Percentiles rank a stretch among this genome's conserved stretches.
These are phyloP conservation scores for Aporophyla nigra DNA, from an alignment of 2,888 invertebrate species.

Conservation along the genomic window DNA sequence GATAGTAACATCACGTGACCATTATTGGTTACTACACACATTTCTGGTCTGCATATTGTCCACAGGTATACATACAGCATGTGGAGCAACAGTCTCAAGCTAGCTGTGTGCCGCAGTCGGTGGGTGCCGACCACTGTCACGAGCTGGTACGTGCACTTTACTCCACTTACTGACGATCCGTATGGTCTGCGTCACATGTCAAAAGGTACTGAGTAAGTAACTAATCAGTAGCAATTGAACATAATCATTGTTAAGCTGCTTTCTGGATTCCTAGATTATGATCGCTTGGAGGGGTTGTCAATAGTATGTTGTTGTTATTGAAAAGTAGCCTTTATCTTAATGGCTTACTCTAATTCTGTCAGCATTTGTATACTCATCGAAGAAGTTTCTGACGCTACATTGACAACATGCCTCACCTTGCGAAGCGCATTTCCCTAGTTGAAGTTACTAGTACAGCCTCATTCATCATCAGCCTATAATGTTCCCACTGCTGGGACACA, in stretches of 20 bases:
- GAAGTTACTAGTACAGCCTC: too few species aligned
- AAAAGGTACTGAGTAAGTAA: not conserved
- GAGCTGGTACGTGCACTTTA: conserved; percentile 7
- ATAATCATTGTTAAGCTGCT: not conserved
- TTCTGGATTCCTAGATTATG: not conserved
- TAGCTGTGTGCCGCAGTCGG: not conserved
- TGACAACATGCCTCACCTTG: not conserved
- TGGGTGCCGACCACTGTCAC: not conserved
- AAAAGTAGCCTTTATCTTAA: too few species aligned
- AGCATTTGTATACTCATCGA: not conserved
- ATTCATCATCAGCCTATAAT: too few species aligned
- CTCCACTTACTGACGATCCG: not conserved
- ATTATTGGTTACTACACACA: not conserved
- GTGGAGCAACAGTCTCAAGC: not conserved
- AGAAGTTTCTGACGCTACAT: not conserved
- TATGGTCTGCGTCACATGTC: not conserved
- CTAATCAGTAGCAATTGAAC: too few species aligned
- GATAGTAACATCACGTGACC: not conserved
- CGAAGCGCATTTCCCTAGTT: not conserved
- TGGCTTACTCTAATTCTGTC: not conserved
- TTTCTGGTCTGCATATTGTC: not conserved
- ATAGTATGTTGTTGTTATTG: not conserved
- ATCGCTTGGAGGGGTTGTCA: not conserved
- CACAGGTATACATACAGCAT: not conserved
- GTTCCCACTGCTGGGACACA: too few species aligned